Conservation (phyloP, 2,888 invertebrate genomes). For the Teleogryllus oceanicus region DNA sequence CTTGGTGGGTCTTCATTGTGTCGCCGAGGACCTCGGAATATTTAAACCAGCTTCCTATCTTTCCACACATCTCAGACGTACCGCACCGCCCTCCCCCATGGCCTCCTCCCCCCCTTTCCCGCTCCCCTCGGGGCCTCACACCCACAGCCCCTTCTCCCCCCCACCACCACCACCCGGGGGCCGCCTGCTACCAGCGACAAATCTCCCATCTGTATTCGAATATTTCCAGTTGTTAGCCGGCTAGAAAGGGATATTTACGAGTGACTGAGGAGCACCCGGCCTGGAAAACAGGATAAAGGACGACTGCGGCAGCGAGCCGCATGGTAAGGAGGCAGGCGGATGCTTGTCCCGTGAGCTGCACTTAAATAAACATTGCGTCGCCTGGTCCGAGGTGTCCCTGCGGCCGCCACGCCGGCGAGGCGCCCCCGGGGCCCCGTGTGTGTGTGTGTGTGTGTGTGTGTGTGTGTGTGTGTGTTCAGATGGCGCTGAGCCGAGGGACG, state of each 20-base stretch:
- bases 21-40: conserved; percentile 6
- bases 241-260: conserved; percentile 9
- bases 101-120: background rate
- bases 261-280: background rate
- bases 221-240: background rate
- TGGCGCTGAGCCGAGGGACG: too few relatives aligned
- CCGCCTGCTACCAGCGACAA: background rate
- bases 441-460: too few relatives aligned
- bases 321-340: background rate
- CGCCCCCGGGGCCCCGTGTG: too few relatives aligned
- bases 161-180: too few relatives aligned
- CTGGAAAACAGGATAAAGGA: conserved; percentile 9
- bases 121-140: background rate
- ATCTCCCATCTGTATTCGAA: conserved; percentile 10
- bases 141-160: too few relatives aligned
- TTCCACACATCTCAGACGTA: background rate
- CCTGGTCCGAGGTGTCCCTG: too few relatives aligned
- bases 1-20: background rate
- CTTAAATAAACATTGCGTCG: background rate
- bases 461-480: too few relatives aligned
- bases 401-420: too few relatives aligned
- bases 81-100: background rate
- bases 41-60: background rate
- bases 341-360: conserved; percentile 1
- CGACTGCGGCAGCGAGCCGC: background rate